Evolutionary conservation across 2,888 invertebrate species (phyloP), one percentile per base, ranked within the genome.

Genomic region (Pecten maximus): DNA sequence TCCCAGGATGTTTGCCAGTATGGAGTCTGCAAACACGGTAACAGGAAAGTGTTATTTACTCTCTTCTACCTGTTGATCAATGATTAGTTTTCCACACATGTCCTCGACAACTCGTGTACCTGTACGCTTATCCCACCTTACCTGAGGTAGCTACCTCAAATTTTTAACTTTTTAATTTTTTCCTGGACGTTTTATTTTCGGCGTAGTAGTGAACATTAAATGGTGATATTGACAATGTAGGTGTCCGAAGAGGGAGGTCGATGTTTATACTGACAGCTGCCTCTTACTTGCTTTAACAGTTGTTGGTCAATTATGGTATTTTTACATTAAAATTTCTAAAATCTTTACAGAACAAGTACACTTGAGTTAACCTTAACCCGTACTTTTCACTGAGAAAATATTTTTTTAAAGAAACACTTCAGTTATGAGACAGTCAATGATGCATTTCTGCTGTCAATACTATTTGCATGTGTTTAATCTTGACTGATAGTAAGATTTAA

Each of bases 1-100:
- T 74, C 74, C 74, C 74, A 74, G 74, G 74, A 74, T 60, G 60
- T 60, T 60, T 60, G 60, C 74, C 35, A n/a, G 60, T n/a, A 35
- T 74, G 6, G 35, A 28, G 35, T 74, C 74, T 0, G 74, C 74
- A 74, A 74, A 74, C 74, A 74, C 2, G 74, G 8, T 28, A 74
- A 74, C 74, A 74, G 74, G 74, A 74, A 74, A 35, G 74, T 74
- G 10, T 35, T 74, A 74, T 74, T 74, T 74, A 74, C 35, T 74
- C 35, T 74, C 28, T 15, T 74, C 74, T 35, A 28, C 74, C 12
- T 74, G 74, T 74, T 74, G 28, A 74, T 74, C 35, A 10, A 74
- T 10, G 35, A 35, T 74, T 74, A 28, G 74, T 28, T 74, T 74
- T 74, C 74, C 0, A 28, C 74, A 74, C 74, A 74, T 74, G 74